Base-by-base conservation (phyloP, 2,888 invertebrate genomes). In the Oxycera nigricornis region DNA sequence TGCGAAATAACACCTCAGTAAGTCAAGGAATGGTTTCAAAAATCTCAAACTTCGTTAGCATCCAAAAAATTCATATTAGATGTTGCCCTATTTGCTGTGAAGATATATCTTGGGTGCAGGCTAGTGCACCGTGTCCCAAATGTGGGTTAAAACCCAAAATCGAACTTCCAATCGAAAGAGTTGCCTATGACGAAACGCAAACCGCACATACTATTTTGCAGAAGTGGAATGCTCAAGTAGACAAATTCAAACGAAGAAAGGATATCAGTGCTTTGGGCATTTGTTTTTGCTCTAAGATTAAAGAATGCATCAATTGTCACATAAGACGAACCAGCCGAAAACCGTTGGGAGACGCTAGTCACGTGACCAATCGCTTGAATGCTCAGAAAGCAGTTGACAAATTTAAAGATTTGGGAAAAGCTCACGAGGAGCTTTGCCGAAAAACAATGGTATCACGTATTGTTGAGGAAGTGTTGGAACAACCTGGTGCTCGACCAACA, bases 231-330 rank as follows among this genome's bases (percentile, higher is more conserved):
- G 11, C 20, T 6, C 26, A 67, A 3, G 41, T 67, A 7, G 24
- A 67, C 11, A 67, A 67, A 17, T 39, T 39, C 26, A 67, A 67
- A 24, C n/a, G 20, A 17, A 46, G 46, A 46, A 67, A 67, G 2
- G 41, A 67, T 41, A 67, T 67, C 9, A 67, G 14, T 24, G 41
- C 67, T 7, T 26, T 67, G 7, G 67, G 67, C 11, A 26, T 67
- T 24, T 67, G 67, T 26, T 24, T 67, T 26, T 67, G 67, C 24
- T 6, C 22, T 1, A n/a, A 7, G 1, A 6, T 22, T 2, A 67
- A 67, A n/a, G 67, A 67, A 46, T 67, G 67, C 39, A 67, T 67
- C 24, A 67, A 67, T 67, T 67, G 67, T 14, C 67, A 67, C 7
- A 41, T 67, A 6, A 39, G 67, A 24, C 67, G 26, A 1, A 24